Evolutionary conservation across 2,888 invertebrate genomes (phyloP).

Genomic region (Heliconius cydno): DNA sequence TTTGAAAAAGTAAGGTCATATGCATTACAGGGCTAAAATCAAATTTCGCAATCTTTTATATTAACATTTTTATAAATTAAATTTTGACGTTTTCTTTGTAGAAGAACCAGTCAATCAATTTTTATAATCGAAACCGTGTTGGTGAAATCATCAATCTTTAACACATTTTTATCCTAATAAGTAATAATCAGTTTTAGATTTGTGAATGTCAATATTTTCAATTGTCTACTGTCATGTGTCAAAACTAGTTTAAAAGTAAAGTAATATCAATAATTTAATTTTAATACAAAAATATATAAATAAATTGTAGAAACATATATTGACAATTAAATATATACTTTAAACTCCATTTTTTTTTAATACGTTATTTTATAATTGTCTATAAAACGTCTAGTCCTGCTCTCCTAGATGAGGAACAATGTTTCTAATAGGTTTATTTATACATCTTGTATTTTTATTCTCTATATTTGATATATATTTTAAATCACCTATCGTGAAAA

Average conservation of each 20-base stretch:
- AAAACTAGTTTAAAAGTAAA: background rate
- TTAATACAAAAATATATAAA: background rate
- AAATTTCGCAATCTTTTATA: too few species aligned
- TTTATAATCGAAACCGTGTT: too few species aligned
- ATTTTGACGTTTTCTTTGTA: too few species aligned
- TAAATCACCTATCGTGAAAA: constrained; percentile 92
- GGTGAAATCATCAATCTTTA: too few species aligned
- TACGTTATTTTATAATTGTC: background rate
- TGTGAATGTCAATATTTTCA: too few species aligned
- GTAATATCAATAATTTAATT: background rate
- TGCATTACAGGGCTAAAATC: too few species aligned
- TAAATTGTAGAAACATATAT: background rate
- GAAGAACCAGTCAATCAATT: too few species aligned
- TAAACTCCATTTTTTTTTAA: background rate
- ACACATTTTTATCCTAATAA: too few species aligned
- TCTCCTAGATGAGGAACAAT: constrained; percentile 49
- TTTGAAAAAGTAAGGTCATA: background rate
- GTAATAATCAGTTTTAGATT: too few species aligned
- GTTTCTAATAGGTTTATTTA: constrained; percentile 81
- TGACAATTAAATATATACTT: background rate
- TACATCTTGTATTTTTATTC: constrained; percentile 90
- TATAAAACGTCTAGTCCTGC: background rate
- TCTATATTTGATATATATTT: constrained; percentile 97
- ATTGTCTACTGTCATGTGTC: background rate
- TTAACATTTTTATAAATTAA: too few species aligned